These are phyloP conservation scores for Andrena cerasifolii DNA, from an alignment of 1,140 invertebrate genomes.

Conservation along the genomic window DNA sequence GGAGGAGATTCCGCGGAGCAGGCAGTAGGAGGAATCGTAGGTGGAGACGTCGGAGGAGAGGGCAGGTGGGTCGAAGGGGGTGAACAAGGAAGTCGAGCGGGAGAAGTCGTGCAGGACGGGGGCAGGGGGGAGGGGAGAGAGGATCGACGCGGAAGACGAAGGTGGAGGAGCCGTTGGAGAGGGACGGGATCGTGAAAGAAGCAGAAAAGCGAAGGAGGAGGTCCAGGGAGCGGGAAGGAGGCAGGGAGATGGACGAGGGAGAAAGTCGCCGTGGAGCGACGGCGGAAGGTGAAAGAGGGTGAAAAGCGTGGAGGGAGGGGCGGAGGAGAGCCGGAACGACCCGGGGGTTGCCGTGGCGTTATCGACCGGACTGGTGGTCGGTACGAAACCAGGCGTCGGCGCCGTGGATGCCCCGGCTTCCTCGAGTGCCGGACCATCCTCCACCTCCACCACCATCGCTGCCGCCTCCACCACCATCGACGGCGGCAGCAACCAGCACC, in stretches of 20 bases:
- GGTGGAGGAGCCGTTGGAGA: too few species aligned
- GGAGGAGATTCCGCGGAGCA: too few species aligned
- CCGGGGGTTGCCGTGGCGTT: slow-evolving; percentile 81
- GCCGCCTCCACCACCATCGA: slow-evolving; percentile 44
- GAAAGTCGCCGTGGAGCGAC: slow-evolving; percentile 34
- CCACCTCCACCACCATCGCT: slow-evolving; percentile 50
- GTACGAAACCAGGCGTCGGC: slow-evolving; percentile 77
- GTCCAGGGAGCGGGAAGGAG: slow-evolving; percentile 17
- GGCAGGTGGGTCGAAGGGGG: too few species aligned
- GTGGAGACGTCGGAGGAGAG: too few species aligned
- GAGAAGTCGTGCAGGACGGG: too few species aligned
- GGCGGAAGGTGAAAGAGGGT: slow-evolving; percentile 32
- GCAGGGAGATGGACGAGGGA: slow-evolving; percentile 31
- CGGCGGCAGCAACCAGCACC: slow-evolving; percentile 55
- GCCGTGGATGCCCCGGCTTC: slow-evolving; percentile 72
- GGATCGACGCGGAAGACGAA: too few species aligned
- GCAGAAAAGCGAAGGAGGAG: slow-evolving; percentile 12
- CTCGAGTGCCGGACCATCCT: slow-evolving; percentile 75
- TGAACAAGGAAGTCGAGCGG: too few species aligned
- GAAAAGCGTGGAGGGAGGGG: slow-evolving; percentile 51
- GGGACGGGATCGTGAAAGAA: neutral
- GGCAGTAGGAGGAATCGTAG: too few species aligned
- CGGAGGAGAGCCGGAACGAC: slow-evolving; percentile 74
- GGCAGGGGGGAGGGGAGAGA: too few species aligned
- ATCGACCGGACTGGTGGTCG: slow-evolving; percentile 77